A percentile compares a stretch with the other conserved stretches of the same genome.
These are phyloP conservation scores for Thymallus thymallus DNA, from an alignment of 2,113 vertebrate genomes.

Conservation along the genomic window DNA sequence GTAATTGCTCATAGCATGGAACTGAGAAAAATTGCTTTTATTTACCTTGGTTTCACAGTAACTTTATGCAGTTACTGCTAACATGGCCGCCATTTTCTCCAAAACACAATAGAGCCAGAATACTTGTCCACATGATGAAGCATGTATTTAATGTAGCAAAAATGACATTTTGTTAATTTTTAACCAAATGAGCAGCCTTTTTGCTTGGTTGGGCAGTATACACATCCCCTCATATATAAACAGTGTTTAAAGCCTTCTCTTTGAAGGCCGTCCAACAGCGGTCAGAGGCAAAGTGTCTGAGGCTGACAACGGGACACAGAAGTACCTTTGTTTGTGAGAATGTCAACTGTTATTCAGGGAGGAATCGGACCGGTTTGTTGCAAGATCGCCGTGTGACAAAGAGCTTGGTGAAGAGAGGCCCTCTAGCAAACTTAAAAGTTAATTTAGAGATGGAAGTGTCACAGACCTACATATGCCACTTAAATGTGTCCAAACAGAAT, in stretches of 20 bases:
- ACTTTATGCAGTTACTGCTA: too few species aligned
- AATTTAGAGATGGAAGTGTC: not conserved
- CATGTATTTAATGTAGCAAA: too few species aligned
- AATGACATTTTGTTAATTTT: too few species aligned
- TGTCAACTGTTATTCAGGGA: constrained; percentile 41
- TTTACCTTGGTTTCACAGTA: too few species aligned
- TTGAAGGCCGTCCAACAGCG: constrained; percentile 28
- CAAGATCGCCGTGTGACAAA: constrained; percentile 13
- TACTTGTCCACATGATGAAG: too few species aligned
- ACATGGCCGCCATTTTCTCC: too few species aligned
- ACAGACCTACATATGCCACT: not conserved
- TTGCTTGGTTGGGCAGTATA: too few species aligned
- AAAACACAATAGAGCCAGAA: too few species aligned
- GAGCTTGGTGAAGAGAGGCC: constrained; percentile 1
- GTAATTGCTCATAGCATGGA: too few species aligned
- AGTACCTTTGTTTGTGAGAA: constrained; percentile 44
- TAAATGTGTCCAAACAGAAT: not conserved
- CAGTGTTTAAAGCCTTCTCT: not conserved
- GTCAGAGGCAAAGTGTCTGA: constrained; percentile 14
- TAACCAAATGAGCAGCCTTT: too few species aligned
- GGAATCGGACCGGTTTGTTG: constrained; percentile 19
- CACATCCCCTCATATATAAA: not conserved
- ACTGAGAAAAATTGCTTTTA: too few species aligned
- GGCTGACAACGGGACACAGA: constrained; percentile 21
- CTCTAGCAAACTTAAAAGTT: not conserved